Conservation (phyloP, 2,113 vertebrate species). For the Nibea albiflora region DNA sequence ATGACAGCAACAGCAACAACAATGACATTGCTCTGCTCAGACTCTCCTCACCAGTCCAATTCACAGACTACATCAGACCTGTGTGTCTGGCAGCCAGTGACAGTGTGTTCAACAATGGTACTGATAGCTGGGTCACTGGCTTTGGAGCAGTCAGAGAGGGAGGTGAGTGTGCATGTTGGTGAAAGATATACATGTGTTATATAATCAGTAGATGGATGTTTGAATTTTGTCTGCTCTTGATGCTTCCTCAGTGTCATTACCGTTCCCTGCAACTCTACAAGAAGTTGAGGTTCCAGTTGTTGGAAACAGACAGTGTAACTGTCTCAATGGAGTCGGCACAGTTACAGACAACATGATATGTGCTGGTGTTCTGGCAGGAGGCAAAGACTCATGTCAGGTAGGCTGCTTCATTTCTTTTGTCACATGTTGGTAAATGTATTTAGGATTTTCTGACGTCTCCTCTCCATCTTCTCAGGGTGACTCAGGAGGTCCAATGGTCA, state of each 20-base stretch:
- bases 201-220: slow-evolving; percentile 68
- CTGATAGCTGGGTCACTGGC: slow-evolving; percentile 85
- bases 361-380: slow-evolving; percentile 80
- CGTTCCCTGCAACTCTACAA: slow-evolving; percentile 67
- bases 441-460: neutral
- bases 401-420: neutral
- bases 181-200: slow-evolving; percentile 49
- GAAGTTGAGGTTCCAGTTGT: slow-evolving; percentile 72
- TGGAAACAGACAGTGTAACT: slow-evolving; percentile 71
- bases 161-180: slow-evolving; percentile 69
- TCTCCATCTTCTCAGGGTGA: slow-evolving; percentile 81
- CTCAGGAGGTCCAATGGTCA: slow-evolving; percentile 89
- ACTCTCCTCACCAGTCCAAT: slow-evolving; percentile 72
- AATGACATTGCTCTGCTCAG: slow-evolving; percentile 85
- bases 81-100: slow-evolving; percentile 82
- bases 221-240: neutral
- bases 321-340: slow-evolving; percentile 44
- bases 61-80: slow-evolving; percentile 80
- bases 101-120: slow-evolving; percentile 80
- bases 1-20: slow-evolving; percentile 43
- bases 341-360: slow-evolving; percentile 87
- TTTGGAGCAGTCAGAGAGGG: slow-evolving; percentile 82
- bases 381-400: slow-evolving; percentile 80
- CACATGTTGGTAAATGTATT: neutral
- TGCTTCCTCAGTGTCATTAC: slow-evolving; percentile 38